Evolutionary conservation across 2,888 invertebrate genomes (phyloP).

Genomic region (Hypomecis atomaria): DNA sequence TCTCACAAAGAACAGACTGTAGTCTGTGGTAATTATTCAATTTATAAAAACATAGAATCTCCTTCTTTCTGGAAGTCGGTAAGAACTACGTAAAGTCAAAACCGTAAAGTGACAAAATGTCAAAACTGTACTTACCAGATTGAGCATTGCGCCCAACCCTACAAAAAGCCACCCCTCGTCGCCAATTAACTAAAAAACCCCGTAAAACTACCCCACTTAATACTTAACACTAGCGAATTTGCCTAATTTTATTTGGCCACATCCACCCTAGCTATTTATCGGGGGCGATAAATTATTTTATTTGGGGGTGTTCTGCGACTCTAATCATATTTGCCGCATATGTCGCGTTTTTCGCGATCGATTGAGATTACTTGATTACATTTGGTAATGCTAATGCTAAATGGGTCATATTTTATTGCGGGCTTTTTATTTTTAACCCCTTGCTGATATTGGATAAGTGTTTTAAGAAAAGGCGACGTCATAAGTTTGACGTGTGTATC

Average conservation of each 20-base stretch:
- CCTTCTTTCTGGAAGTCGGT: too few species aligned
- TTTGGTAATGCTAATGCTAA: conserved; percentile 30
- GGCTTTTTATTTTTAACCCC: neutral
- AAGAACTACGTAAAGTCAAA: too few species aligned
- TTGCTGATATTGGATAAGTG: too few species aligned
- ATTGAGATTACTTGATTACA: conserved; percentile 22
- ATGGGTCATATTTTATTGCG: conserved; percentile 12
- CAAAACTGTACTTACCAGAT: too few species aligned
- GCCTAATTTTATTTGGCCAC: conserved; percentile 50
- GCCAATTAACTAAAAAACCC: conserved; percentile 31
- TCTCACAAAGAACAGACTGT: too few species aligned
- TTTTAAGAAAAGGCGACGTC: too few species aligned
- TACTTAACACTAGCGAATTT: conserved; percentile 44
- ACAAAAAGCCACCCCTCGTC: conserved; percentile 16
- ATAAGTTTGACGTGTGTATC: too few species aligned
- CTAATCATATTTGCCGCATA: conserved; percentile 53
- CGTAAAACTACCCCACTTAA: conserved; percentile 27
- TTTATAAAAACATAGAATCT: too few species aligned
- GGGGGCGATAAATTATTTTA: conserved; percentile 36
- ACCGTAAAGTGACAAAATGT: too few species aligned
- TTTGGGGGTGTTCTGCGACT: conserved; percentile 36
- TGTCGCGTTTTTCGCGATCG: conserved; percentile 45
- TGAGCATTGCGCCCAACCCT: too few species aligned
- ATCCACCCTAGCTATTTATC: conserved; percentile 27
- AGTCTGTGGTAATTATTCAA: too few species aligned